phyloP scores from a whole-genome alignment of 1,140 invertebrate genomes.

The Leptinotarsa lineolata region DNA sequence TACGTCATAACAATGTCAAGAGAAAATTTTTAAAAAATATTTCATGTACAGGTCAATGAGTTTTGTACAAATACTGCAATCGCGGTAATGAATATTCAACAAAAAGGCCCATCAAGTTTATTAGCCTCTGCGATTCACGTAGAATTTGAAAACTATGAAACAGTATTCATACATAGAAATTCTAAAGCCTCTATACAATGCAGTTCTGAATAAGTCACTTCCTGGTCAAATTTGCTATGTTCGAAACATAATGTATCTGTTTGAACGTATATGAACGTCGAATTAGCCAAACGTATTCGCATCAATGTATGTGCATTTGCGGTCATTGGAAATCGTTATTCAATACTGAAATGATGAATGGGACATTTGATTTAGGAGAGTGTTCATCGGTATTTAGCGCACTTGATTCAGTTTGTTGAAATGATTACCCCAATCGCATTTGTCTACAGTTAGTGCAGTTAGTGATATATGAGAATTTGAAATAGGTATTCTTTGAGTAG shows the following conservation, averaged over 20 bases:
- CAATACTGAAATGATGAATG: conserved; percentile 6
- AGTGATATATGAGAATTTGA: not conserved
- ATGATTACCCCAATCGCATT: not conserved
- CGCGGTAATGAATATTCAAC: no score
- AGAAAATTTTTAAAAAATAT: no score
- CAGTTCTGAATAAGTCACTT: not conserved
- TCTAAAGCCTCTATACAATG: not conserved
- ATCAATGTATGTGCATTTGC: not conserved
- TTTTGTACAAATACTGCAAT: no score
- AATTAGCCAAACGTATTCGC: conserved; percentile 5
- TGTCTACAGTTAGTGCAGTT: not conserved
- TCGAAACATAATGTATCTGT: not conserved
- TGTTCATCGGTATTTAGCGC: not conserved
- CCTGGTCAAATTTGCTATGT: not conserved
- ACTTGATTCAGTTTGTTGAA: not conserved
- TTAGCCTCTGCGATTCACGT: no score
- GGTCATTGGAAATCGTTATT: conserved; percentile 1
- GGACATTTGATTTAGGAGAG: conserved; percentile 4
- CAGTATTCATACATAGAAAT: not conserved
- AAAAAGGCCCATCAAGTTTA: no score
- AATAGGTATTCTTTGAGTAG: no score
- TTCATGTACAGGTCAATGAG: no score
- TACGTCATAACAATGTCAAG: no score
- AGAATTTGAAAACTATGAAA: no score
- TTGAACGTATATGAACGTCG: not conserved